Evolutionary conservation across 2,888 invertebrate genomes (phyloP).

Genomic region (Drosophila flavopinicola): DNA sequence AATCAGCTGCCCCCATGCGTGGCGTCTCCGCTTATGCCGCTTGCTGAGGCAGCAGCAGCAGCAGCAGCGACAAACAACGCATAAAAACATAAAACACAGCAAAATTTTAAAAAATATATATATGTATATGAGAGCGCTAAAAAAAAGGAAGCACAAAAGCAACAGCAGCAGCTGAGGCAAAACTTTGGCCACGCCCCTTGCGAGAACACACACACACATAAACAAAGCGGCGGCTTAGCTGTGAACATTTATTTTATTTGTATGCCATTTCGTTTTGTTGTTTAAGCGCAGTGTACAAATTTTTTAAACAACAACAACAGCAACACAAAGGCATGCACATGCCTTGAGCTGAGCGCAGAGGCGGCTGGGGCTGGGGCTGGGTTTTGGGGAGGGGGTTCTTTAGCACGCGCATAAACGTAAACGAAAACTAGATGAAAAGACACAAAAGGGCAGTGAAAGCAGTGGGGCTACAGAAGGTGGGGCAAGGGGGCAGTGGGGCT

Average conservation of each 20-base stretch:
- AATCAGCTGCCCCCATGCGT: constrained; percentile 68
- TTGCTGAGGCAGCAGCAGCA: background rate
- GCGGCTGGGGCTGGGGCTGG: background rate
- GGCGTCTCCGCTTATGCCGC: constrained; percentile 36
- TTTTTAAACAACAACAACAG: constrained; percentile 47
- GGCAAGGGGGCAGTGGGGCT: constrained; percentile 1
- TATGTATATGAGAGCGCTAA: constrained; percentile 21
- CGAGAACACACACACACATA: constrained; percentile 35
- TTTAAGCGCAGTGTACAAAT: constrained; percentile 68
- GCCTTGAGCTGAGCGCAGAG: constrained; percentile 20
- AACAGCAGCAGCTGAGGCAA: constrained; percentile 39
- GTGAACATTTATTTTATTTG: constrained; percentile 63
- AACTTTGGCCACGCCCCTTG: constrained; percentile 53
- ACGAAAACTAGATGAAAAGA: constrained; percentile 56
- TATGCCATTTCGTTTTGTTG: constrained; percentile 62
- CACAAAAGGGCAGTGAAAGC: constrained; percentile 17
- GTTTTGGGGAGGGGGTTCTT: background rate
- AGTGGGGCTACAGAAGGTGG: background rate
- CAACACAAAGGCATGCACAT: constrained; percentile 32
- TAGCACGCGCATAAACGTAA: constrained; percentile 18
- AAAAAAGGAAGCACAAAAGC: constrained; percentile 32
- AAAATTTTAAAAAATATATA: constrained; percentile 29
- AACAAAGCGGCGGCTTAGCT: constrained; percentile 71
- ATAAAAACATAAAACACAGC: constrained; percentile 59
- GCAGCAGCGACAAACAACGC: constrained; percentile 35